Percentiles rank a stretch among this genome's conserved stretches.
These are phyloP conservation scores for Acanthaster planci DNA, from an alignment of 35 echinoderm and acorn worm species.

Conservation along the genomic window DNA sequence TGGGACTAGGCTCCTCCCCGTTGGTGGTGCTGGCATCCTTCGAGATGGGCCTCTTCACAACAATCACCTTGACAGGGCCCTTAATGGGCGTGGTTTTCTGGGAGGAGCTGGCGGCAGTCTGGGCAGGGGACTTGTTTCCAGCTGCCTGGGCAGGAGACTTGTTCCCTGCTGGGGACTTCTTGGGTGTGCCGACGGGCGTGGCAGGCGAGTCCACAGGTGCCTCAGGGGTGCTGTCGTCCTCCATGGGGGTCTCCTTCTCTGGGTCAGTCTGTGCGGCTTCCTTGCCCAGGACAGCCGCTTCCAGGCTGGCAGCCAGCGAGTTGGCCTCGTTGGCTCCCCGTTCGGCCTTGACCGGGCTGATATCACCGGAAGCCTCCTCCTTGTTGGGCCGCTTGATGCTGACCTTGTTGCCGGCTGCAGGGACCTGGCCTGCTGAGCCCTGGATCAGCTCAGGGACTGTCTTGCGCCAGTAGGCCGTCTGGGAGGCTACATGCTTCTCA, in stretches of 20 bases:
- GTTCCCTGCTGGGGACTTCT: not conserved
- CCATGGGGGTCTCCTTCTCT: not conserved
- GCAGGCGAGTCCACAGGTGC: not conserved
- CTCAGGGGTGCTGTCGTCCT: not conserved
- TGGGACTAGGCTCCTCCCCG: conserved; percentile 32
- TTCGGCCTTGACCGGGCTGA: not conserved
- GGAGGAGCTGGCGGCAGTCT: not conserved
- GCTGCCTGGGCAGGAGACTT: not conserved
- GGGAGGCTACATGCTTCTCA: conserved; percentile 66
- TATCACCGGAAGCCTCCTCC: not conserved
- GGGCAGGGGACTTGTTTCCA: not conserved
- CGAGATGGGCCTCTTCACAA: not conserved
- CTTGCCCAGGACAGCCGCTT: not conserved
- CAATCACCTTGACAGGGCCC: not conserved
- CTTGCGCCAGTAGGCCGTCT: conserved; percentile 65
- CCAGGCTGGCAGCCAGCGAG: not conserved
- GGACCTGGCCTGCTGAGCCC: not conserved
- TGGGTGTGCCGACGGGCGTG: too few relatives aligned
- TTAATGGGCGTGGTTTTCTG: conserved; percentile 4
- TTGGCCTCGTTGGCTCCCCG: not conserved
- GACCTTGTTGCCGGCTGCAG: not conserved
- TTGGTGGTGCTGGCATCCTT: not conserved
- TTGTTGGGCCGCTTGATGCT: not conserved
- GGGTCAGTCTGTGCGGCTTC: not conserved
- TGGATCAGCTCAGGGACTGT: conserved; percentile 33